Evolutionary conservation across 2,113 vertebrate species (phyloP), one percentile per base, ranked within the genome.

Genomic region (Petromus typicus): DNA sequence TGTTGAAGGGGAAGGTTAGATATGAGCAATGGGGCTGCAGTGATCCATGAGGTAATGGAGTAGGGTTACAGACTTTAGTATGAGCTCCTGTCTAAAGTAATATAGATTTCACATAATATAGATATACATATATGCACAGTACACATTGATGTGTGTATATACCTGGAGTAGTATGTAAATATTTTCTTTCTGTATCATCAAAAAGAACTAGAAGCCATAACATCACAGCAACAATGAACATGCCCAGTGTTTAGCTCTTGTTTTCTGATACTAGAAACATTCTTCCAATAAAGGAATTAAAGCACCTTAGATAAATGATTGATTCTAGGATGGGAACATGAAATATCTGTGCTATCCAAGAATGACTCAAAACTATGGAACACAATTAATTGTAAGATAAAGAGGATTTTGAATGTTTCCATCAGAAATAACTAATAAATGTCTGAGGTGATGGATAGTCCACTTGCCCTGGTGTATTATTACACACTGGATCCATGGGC

Each of bases 31-130:
- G 45, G 64, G 45, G 54, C 69, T 23, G 14, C 25, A 64, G 14
- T 57, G 56, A 90, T 40, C 79, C 25, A 16, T 5, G 61, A 63
- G 14, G 43, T 8, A 63, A 30, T 43, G 63, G 25, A 11, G 63
- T 59, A 14, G 66, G 51, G 11, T 67, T 27, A 27, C 37, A 86
- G 45, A 75, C 23, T 25, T 73, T 27, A 54, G 63, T 81, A 32
- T 75, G 30, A 94, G 75, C 32, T 30, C 78, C 67, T 66, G 66
- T 37, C 59, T 76, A 96, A 67, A n/a, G 64, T 75, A 59, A 66
- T 16, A 10, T 43, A 54, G 71, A n/a, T 37, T n/a, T 32, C n/a
- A 66, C 56, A 57, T 91, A 9, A n/a, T 64, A 51, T 7, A 66
- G 3, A 57, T 51, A 57, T 25, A 64, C 27, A 64, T 23, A 67